Evolutionary conservation across 2,888 invertebrate species (phyloP).

Genomic region (Andrena praecox): DNA sequence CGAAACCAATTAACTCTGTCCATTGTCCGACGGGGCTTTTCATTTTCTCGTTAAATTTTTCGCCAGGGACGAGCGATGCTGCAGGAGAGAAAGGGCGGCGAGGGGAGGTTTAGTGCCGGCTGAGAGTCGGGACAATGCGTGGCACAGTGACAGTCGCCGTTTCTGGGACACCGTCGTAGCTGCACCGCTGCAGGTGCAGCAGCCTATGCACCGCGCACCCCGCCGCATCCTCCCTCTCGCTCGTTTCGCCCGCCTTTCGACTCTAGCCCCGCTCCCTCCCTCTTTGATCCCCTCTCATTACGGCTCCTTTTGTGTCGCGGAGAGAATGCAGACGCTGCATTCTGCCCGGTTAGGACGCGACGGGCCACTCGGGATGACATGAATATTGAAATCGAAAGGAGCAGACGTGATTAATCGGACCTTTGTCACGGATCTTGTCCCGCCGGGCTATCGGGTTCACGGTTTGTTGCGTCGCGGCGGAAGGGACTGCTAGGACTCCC

Average conservation of each 20-base stretch:
- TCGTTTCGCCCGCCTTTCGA: background rate
- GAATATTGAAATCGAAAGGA: constrained; percentile 63
- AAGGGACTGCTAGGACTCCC: no score
- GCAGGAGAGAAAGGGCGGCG: background rate
- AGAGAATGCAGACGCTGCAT: constrained; percentile 45
- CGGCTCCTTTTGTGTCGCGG: constrained; percentile 40
- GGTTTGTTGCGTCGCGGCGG: background rate
- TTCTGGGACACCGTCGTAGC: constrained; percentile 43
- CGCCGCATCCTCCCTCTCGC: background rate
- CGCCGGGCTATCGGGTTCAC: background rate
- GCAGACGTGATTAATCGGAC: constrained; percentile 15
- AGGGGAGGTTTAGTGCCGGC: background rate
- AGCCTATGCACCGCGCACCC: no score
- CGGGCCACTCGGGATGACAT: constrained; percentile 45
- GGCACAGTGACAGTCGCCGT: constrained; percentile 35
- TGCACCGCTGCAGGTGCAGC: constrained; percentile 46
- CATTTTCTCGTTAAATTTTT: constrained; percentile 37
- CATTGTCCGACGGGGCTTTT: constrained; percentile 1
- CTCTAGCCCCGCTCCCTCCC: background rate
- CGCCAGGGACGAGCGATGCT: background rate
- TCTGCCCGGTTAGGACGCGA: constrained; percentile 36
- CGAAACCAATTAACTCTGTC: constrained; percentile 33
- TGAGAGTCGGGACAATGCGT: constrained; percentile 44
- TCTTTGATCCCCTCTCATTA: constrained; percentile 61
- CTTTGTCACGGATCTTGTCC: no score